A percentile compares a stretch with the other conserved stretches of the same genome.
These are phyloP conservation scores for Euglossa dilemma DNA, from an alignment of 1,140 invertebrate genomes.

Conservation along the genomic window DNA sequence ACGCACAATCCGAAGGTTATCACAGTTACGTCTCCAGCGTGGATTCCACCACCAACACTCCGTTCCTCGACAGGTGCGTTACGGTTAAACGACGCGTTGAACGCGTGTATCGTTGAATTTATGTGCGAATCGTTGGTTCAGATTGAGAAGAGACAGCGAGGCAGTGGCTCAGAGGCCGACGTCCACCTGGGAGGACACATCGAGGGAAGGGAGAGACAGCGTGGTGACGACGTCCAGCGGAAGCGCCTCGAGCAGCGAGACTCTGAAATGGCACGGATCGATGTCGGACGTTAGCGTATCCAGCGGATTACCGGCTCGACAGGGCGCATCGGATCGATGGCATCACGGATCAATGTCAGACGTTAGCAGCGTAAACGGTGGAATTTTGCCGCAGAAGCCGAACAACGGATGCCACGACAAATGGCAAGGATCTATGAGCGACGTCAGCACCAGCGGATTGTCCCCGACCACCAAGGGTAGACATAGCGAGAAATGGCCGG, in stretches of 20 bases:
- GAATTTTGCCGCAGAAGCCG: conserved; percentile 63
- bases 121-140: conserved; percentile 53
- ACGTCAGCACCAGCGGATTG: conserved; percentile 76
- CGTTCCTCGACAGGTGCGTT: conserved; percentile 88
- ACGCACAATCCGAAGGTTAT: conserved; percentile 92
- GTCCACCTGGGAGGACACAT: conserved; percentile 81
- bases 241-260: conserved; percentile 90
- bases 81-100: neutral
- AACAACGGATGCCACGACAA: conserved; percentile 73
- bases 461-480: conserved; percentile 61
- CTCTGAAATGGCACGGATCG: conserved; percentile 91
- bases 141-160: conserved; percentile 85
- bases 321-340: conserved; percentile 72
- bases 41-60: conserved; percentile 89
- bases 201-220: conserved; percentile 85
- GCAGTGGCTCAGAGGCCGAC: conserved; percentile 82
- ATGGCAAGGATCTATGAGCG: conserved; percentile 84
- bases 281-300: conserved; percentile 89
- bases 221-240: conserved; percentile 87
- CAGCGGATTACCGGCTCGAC: conserved; percentile 80
- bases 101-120: neutral
- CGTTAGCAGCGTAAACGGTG: conserved; percentile 75
- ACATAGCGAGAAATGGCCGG: conserved; percentile 66
- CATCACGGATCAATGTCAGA: conserved; percentile 79
- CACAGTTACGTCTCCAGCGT: conserved; percentile 92